phyloP scores from a whole-genome alignment of 1,140 invertebrate genomes.

The Halesus radiatus region DNA sequence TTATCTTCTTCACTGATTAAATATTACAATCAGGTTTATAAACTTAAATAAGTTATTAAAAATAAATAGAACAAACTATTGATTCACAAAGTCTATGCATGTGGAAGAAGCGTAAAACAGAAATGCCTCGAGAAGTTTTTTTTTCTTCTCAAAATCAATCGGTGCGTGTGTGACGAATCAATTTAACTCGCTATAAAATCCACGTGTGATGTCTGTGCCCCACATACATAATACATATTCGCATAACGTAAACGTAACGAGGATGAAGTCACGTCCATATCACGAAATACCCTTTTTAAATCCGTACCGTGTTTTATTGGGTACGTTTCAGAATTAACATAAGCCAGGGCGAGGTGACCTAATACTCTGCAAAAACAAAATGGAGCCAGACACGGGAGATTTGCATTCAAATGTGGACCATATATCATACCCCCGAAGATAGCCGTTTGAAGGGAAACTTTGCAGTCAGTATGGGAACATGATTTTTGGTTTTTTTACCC shows the following conservation, averaged over 20 bases:
- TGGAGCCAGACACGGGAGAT: slow-evolving; percentile 34
- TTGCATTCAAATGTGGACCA: slow-evolving; percentile 35
- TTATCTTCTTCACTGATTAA: too few relatives aligned
- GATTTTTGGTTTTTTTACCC: too few relatives aligned
- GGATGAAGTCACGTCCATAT: neutral
- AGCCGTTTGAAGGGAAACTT: neutral
- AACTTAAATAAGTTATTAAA: too few relatives aligned
- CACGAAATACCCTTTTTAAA: neutral
- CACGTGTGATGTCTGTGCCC: neutral
- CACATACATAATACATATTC: neutral
- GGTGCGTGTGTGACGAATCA: too few relatives aligned
- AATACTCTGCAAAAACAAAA: slow-evolving; percentile 45
- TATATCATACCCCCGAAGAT: neutral
- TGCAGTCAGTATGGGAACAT: too few relatives aligned
- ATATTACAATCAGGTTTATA: too few relatives aligned
- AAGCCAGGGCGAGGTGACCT: slow-evolving; percentile 43
- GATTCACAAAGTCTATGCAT: too few relatives aligned
- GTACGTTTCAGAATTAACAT: slow-evolving; percentile 54
- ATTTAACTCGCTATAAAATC: too few relatives aligned
- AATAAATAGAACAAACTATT: too few relatives aligned
- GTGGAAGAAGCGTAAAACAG: too few relatives aligned
- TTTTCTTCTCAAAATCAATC: too few relatives aligned
- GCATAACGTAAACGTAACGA: neutral
- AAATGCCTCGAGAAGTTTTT: too few relatives aligned
- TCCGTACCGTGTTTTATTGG: slow-evolving; percentile 44